These are phyloP conservation scores for Endotricha flammealis DNA, from an alignment of 2,888 invertebrate species.

Conservation along the genomic window DNA sequence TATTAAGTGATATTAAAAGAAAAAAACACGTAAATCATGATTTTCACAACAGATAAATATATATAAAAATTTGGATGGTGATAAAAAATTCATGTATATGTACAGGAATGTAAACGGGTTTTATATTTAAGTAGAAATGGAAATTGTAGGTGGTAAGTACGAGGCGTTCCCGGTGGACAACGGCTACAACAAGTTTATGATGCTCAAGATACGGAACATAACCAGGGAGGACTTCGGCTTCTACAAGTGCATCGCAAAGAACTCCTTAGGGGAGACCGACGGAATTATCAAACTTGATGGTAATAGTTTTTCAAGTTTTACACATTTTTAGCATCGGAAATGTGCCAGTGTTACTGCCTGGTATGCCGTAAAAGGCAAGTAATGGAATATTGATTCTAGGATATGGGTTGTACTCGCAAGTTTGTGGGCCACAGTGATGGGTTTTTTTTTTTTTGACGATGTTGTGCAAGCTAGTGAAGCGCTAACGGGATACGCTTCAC, in stretches of 20 bases:
- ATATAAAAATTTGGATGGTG: not conserved
- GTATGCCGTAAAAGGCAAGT: too few species aligned
- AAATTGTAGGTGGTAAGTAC: conserved; percentile 91
- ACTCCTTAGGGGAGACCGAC: conserved; percentile 93
- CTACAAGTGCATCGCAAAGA: conserved; percentile 94
- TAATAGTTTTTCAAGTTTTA: conserved; percentile 56
- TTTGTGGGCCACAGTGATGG: too few species aligned
- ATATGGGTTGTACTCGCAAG: too few species aligned
- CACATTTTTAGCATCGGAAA: not conserved
- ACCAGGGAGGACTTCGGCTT: conserved; percentile 90
- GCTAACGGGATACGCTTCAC: too few species aligned
- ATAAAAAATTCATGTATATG: not conserved
- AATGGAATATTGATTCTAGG: too few species aligned
- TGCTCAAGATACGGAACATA: conserved; percentile 91
- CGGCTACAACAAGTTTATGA: conserved; percentile 95
- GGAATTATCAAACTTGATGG: conserved; percentile 94
- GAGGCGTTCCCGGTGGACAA: conserved; percentile 91
- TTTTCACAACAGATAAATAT: too few species aligned
- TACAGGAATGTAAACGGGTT: conserved; percentile 37
- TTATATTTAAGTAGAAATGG: conserved; percentile 80
- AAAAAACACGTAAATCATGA: too few species aligned
- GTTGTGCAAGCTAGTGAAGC: too few species aligned
- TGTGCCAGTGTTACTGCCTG: too few species aligned
- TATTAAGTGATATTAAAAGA: too few species aligned
- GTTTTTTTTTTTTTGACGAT: too few species aligned